Base-by-base conservation (phyloP, 1,140 invertebrate species). In the Choristoneura fumiferana region DNA sequence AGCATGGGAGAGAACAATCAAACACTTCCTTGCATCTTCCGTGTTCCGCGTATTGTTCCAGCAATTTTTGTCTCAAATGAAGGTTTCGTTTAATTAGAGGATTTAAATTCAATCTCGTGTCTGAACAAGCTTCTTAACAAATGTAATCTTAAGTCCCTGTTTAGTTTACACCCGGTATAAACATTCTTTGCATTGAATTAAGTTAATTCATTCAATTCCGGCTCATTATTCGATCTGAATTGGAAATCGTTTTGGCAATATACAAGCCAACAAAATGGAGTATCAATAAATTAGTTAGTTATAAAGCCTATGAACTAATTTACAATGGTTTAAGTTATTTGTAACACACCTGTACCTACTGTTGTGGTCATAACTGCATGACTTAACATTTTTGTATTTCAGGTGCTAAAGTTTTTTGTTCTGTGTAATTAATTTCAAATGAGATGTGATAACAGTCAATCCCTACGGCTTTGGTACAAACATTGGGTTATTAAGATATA, bases 41-140 rank as follows among this genome's bases (percentile, higher is more conserved):
- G 43, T 49, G 43, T 49, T 49, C 43, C 43, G 43, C 22, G 43
- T 49, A 49, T 49, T 49, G 43, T 49, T 49, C 10, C 12, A 43
- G 22, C 43, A 17, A 29, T 29, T 2, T n/a, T 22, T 9, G 43
- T 29, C 22, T 39, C 22, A 13, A 40, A 43, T 43, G 4, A 49
- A 29, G n/a, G 22, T 29, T 29, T 29, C 6, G 22, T 29, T 29
- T 29, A 29, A 29, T 29, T 29, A 29, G 22, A 29, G 22, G 22
- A 29, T 29, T 29, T 29, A 29, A 29, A 29, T 29, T 29, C 22
- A 29, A 6, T 29, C 22, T 29, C 22, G 22, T 29, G 22, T 6
- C 22, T 29, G 22, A 6, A 6, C 22, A 29, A 29, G 22, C 22
- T 29, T n/a, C 2, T 29, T 29, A 29, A 29, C 22, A 29, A 29